These are phyloP conservation scores for Drosophila mojavensis DNA, from an alignment of 1,140 invertebrate species.

Conservation along the genomic window DNA sequence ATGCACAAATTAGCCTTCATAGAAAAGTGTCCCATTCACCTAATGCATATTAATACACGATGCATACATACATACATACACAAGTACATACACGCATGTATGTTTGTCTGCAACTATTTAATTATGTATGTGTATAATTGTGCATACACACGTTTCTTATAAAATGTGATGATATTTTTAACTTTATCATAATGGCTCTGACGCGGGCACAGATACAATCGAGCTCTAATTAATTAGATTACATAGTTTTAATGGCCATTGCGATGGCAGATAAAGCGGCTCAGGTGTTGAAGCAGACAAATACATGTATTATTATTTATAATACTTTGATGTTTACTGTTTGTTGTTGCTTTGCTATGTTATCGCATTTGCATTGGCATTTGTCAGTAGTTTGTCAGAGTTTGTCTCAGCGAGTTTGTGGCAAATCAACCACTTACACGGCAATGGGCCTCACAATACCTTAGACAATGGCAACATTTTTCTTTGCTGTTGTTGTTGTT, in stretches of 20 bases:
- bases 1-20: background rate
- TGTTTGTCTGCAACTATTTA: background rate
- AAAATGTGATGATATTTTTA: background rate
- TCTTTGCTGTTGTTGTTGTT: no score
- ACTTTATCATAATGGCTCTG: background rate
- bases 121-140: conserved; percentile 1
- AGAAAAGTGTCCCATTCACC: background rate
- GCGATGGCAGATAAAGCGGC: background rate
- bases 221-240: conserved; percentile 3
- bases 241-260: conserved; percentile 1
- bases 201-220: background rate
- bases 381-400: background rate
- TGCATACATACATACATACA: no score
- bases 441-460: conserved; percentile 52
- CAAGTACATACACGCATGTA: background rate
- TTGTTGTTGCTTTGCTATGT: no score
- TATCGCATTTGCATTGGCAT: no score
- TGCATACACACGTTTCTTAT: background rate
- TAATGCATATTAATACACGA: background rate
- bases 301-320: no score
- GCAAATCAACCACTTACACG: conserved; percentile 59
- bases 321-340: no score
- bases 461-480: background rate
- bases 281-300: no score
- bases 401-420: background rate